Evolutionary conservation across 2,113 vertebrate genomes (phyloP).

Genomic region (Cygnus atratus): DNA sequence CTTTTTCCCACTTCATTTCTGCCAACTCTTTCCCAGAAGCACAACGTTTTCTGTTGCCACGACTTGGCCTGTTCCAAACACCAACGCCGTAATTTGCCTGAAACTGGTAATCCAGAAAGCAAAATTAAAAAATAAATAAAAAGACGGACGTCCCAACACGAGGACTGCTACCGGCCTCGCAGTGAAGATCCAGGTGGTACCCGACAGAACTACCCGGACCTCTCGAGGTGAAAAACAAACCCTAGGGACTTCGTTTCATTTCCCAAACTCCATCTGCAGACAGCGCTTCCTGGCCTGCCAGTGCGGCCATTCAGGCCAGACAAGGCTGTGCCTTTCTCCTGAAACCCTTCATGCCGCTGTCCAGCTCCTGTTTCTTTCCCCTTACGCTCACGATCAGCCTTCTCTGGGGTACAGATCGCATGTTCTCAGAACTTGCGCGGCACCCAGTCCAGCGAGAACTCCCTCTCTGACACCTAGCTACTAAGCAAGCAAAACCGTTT

Average conservation of each 20-base stretch:
- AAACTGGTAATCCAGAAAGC: neutral
- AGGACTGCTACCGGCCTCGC: neutral
- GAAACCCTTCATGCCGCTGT: fast-evolving
- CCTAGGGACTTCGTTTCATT: fast-evolving
- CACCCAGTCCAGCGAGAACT: neutral
- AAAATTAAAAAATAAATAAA: no score
- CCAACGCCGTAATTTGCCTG: fast-evolving
- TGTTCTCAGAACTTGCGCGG: neutral
- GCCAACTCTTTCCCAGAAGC: fast-evolving
- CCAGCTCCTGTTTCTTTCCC: neutral
- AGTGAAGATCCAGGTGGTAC: neutral
- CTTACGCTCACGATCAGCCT: neutral
- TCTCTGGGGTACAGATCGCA: neutral
- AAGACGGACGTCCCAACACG: fast-evolving
- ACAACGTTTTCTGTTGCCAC: fast-evolving
- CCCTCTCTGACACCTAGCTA: neutral
- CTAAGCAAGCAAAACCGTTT: neutral
- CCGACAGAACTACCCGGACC: neutral
- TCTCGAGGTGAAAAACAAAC: neutral
- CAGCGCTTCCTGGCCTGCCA: neutral
- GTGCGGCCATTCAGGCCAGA: neutral
- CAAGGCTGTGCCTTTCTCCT: fast-evolving
- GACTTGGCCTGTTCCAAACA: fast-evolving
- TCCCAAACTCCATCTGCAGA: neutral
- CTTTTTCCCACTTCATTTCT: neutral